Conservation (phyloP, 2,888 invertebrate species). For the Stenolophus ochropezus region DNA sequence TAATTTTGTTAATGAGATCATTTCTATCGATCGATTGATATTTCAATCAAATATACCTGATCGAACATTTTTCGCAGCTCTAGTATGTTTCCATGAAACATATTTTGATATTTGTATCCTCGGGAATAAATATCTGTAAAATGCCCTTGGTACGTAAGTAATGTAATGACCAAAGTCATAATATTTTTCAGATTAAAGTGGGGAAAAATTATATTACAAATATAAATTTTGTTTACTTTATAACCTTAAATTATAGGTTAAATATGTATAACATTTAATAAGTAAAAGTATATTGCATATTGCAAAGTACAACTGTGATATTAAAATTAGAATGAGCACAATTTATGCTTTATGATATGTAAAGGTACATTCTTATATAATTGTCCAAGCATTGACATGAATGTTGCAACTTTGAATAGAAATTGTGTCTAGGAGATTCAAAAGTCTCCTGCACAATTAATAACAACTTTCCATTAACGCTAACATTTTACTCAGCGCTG, state of each 20-base stretch:
- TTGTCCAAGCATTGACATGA: conserved; percentile 31
- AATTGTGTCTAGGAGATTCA: conserved; percentile 37
- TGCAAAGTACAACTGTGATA: background rate
- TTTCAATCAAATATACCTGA: too few relatives aligned
- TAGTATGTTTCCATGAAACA: too few relatives aligned
- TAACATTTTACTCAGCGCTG: conserved; percentile 28
- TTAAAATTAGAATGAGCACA: conserved; percentile 15
- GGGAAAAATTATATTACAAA: background rate
- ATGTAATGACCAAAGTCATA: too few relatives aligned
- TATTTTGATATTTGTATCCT: too few relatives aligned
- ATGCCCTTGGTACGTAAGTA: too few relatives aligned
- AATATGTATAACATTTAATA: background rate
- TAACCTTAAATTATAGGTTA: conserved; percentile 8
- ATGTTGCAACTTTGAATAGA: conserved; percentile 30
- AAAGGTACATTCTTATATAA: conserved; percentile 39
- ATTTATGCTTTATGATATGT: conserved; percentile 22
- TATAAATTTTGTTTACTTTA: background rate
- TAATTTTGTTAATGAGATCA: too few relatives aligned
- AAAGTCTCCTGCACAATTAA: conserved; percentile 26
- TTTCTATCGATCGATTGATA: too few relatives aligned
- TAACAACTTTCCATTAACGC: conserved; percentile 33
- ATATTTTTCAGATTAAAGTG: too few relatives aligned
- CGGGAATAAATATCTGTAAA: too few relatives aligned
- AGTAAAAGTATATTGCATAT: background rate
- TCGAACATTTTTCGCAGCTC: too few relatives aligned